Base-by-base conservation (phyloP, 2,113 vertebrate genomes). In the Bos taurus region DNA sequence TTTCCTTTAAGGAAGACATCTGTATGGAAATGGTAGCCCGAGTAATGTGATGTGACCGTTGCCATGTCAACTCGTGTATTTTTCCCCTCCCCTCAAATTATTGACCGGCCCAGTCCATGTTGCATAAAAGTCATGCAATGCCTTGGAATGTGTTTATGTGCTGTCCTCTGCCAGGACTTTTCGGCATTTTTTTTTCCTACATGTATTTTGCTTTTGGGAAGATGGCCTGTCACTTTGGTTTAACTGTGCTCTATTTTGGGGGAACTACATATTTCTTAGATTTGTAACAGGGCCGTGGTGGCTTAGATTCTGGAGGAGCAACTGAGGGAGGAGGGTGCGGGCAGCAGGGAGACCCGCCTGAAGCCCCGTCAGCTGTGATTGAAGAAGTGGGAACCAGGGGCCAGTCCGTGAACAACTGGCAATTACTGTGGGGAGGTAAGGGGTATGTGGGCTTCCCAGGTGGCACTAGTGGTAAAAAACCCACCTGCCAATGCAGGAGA, bases 21-120 rank as follows among this genome's bases (percentile, higher is more conserved):
- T 98, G 98, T 97, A 97, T 98, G 98, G 97, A 97, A 98, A 94
- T 97, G 97, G 93, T 97, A 95, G 98, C 96, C 98, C 50, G 46
- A 98, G 96, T 98, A 98, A 98, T 98, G 93, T 59, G 89, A 98
- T 98, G 96, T 97, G 99, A 98, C 98, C 98, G 98, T 98, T 98
- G 98, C 98, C 97, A 98, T 98, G 98, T 98, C 98, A 98, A 98
- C 98, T 95, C 52, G 46, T 26, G 30, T 60, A 67, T 98, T 98
- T 88, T 88, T n/a, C 74, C 89, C 98, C 98, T 96, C 96, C 98
- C 97, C 98, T 98, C 97, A 96, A 97, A 98, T 98, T 98, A 98
- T 97, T 98, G 98, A 98, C 98, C 57, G 96, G 95, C 97, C 80
- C 93, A 94, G 97, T 97, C 97, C 78, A 83, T 97, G 97, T 98